Percentiles rank a stretch among this genome's conserved stretches.
phyloP scores from a whole-genome alignment of 2,113 vertebrate genomes.

The Bubo bubo region DNA sequence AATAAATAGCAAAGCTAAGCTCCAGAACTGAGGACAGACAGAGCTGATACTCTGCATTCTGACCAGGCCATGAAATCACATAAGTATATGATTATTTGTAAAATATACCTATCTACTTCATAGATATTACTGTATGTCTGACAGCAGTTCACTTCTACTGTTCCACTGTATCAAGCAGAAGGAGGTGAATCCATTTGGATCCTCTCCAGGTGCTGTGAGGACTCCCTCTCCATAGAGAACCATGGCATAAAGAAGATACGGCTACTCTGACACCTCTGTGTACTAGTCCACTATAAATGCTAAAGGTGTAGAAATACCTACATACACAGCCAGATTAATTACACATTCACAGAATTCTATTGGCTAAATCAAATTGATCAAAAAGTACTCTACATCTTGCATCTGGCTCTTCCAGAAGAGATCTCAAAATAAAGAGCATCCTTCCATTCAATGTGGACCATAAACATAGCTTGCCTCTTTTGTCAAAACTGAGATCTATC shows the following conservation, averaged over 20 bases:
- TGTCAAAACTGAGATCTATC: not conserved
- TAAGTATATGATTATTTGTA: not conserved
- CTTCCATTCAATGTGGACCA: not conserved
- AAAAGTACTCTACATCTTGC: not conserved
- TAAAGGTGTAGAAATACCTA: not conserved
- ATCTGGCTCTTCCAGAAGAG: not conserved
- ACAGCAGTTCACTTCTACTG: not conserved
- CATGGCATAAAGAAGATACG: not conserved
- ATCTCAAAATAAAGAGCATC: fast-evolving
- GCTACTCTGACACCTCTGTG: not conserved
- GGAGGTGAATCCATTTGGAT: not conserved
- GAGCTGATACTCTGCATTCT: not conserved
- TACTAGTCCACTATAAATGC: not conserved
- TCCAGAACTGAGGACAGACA: not conserved
- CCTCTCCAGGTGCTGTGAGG: not conserved
- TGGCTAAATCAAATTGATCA: not conserved
- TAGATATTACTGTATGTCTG: not conserved
- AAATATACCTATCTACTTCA: not conserved
- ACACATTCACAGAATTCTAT: not conserved
- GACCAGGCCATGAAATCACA: not conserved
- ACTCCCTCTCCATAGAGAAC: not conserved
- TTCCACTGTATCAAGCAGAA: not conserved
- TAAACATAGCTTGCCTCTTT: not conserved
- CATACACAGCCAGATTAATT: not conserved
- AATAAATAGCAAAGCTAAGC: not conserved